Percentiles rank a stretch among this genome's conserved stretches.
Conservation (phyloP, 2,797 vertebrate species). For the Pangasius mekongensis region DNA sequence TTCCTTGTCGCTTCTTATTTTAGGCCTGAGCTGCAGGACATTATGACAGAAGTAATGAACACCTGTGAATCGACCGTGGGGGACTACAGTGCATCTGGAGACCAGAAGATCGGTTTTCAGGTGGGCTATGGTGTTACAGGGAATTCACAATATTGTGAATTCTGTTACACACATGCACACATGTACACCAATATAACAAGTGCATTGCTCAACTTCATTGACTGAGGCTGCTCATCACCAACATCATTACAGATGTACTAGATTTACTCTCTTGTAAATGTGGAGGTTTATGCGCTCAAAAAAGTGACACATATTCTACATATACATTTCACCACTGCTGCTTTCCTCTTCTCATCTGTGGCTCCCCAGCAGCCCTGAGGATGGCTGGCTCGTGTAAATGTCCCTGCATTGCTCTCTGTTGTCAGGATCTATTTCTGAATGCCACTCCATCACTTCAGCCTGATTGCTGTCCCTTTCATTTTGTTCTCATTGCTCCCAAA, state of each 20-base stretch:
- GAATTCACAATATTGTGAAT: not conserved
- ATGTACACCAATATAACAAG: not conserved
- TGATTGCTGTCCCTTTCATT: slow-evolving; percentile 48
- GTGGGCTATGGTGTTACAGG: slow-evolving; percentile 58
- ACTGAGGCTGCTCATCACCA: not conserved
- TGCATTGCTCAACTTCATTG: not conserved
- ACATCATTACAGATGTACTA: not conserved
- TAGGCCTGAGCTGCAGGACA: slow-evolving; percentile 54
- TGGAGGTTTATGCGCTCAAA: not conserved
- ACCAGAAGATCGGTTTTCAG: slow-evolving; percentile 76
- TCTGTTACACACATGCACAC: not conserved
- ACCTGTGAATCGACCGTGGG: slow-evolving; percentile 78
- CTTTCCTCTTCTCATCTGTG: slow-evolving; percentile 27
- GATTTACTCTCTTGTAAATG: not conserved
- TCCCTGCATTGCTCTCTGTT: slow-evolving; percentile 31
- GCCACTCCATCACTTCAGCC: slow-evolving; percentile 40
- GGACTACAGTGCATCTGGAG: slow-evolving; percentile 69
- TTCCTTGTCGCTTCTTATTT: slow-evolving; percentile 39
- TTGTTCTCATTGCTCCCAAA: slow-evolving; percentile 39
- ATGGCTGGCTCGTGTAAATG: slow-evolving; percentile 45
- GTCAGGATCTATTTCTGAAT: slow-evolving; percentile 47
- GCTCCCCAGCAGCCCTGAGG: slow-evolving; percentile 11
- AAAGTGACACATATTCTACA: not conserved
- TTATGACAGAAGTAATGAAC: slow-evolving; percentile 82
- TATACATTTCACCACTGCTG: not conserved